A percentile compares a stretch with the other conserved stretches of the same genome.
These are phyloP conservation scores for Drosophila pseudotalamancana DNA, from an alignment of 2,888 invertebrate genomes.

Conservation along the genomic window DNA sequence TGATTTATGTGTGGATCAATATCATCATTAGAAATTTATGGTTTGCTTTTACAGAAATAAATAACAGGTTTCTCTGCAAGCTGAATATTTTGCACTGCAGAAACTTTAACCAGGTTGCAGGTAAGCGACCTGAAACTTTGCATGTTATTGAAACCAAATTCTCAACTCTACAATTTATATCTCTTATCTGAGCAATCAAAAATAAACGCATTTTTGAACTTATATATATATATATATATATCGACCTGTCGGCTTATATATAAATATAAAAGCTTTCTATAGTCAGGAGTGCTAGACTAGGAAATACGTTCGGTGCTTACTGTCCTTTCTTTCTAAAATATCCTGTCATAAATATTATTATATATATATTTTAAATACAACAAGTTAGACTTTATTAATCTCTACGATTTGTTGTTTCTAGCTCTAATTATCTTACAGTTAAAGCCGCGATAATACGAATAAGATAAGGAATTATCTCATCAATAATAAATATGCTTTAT, in stretches of 20 bases:
- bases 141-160: slow-evolving; percentile 15
- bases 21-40: slow-evolving; percentile 66
- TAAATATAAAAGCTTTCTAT: background rate
- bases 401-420: no score
- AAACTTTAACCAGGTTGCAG: slow-evolving; percentile 10
- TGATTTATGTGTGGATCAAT: slow-evolving; percentile 65
- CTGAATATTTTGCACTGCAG: slow-evolving; percentile 29
- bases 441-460: no score
- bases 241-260: no score
- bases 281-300: background rate
- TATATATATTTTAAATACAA: no score
- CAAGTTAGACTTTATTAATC: no score
- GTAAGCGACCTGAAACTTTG: slow-evolving; percentile 23
- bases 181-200: background rate
- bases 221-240: background rate
- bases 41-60: slow-evolving; percentile 48
- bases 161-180: background rate
- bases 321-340: no score
- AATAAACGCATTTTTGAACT: background rate
- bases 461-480: no score
- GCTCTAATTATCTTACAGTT: no score
- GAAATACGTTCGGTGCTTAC: no score
- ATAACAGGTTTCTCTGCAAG: slow-evolving; percentile 49
- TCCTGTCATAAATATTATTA: background rate
- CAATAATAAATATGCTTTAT: no score